Base-by-base conservation (phyloP, 2,113 vertebrate species). In the Hepsetus odoe region DNA sequence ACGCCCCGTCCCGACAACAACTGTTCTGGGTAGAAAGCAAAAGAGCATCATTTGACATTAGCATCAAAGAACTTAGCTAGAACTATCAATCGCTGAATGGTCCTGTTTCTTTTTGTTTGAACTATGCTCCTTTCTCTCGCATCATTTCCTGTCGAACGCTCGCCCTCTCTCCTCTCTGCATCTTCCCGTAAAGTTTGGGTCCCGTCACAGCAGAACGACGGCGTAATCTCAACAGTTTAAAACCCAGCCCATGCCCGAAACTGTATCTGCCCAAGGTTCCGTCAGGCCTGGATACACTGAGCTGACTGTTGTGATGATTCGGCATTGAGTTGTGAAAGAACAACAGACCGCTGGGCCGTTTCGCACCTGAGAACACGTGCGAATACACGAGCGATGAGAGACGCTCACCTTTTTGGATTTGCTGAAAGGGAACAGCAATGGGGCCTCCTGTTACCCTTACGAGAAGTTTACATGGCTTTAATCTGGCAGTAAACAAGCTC, bases 111-210 rank as follows among this genome's bases (percentile, higher is more conserved):
- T 16, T 62, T 30, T 0, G 16, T 64, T 35, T 38, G 30, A 38
- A 64, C 11, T 35, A 20, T 18, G 32, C 30, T 65, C 20, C 33
- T 9, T 33, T 62, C 59, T 30, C 61, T 62, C 30, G 35, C 61
- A 26, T 35, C 18, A 65, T 65, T 65, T 65, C 61, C 33, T 38
- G 61, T 65, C 1, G 32, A 65, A n/a, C 13, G 61, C 20, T 55
- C 33, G 24, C 20, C 26, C 44, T 33, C 67, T 64, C 67, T 71
- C 56, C 62, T 77, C 53, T 77, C 76, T 32, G 32, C 38, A 71
- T 70, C 42, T 72, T 64, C 44, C 68, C 68, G 32, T 79, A 59
- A 79, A 79, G 33, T 38, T 32, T 9, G 20, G 13, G 62, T 72
- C 68, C 77, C 24, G 58, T 72, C 77, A 64, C 74, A 40, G 62